Conservation (phyloP, 2,797 vertebrate genomes). For the Vipera ursinii region DNA sequence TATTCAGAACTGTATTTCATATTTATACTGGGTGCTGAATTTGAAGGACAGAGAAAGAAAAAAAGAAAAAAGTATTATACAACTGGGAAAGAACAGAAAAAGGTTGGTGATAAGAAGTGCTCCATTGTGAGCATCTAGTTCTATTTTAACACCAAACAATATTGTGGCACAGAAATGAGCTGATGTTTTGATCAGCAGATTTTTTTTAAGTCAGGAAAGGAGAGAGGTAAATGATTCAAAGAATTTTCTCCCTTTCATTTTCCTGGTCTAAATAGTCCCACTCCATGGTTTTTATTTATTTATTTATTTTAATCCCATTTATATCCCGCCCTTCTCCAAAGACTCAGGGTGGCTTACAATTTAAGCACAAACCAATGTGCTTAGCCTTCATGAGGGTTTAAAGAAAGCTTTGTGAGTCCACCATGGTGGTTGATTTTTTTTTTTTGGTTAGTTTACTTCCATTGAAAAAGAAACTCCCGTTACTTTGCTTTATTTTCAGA, state of each 20-base stretch:
- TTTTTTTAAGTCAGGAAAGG: not conserved
- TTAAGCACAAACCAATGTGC: too few species aligned
- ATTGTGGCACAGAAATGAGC: not conserved
- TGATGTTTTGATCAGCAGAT: not conserved
- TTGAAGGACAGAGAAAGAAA: not conserved
- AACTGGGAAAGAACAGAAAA: not conserved
- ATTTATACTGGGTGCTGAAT: not conserved
- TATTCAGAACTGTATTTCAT: not conserved
- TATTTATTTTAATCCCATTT: too few species aligned
- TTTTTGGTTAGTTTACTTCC: not conserved
- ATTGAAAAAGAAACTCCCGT: not conserved
- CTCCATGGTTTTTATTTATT: too few species aligned
- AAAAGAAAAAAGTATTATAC: not conserved
- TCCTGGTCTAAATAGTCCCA: not conserved
- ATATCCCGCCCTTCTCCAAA: too few species aligned
- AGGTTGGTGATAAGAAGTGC: not conserved
- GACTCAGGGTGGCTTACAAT: too few species aligned
- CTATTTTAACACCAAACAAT: not conserved
- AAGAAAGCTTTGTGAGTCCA: not conserved
- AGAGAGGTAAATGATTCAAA: not conserved
- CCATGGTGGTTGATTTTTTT: not conserved
- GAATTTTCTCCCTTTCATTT: not conserved
- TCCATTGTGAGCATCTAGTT: not conserved
- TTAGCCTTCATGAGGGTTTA: not conserved
- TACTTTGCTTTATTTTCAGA: not conserved